phyloP scores from a whole-genome alignment of 2,113 vertebrate genomes.

The Nibea albiflora region DNA sequence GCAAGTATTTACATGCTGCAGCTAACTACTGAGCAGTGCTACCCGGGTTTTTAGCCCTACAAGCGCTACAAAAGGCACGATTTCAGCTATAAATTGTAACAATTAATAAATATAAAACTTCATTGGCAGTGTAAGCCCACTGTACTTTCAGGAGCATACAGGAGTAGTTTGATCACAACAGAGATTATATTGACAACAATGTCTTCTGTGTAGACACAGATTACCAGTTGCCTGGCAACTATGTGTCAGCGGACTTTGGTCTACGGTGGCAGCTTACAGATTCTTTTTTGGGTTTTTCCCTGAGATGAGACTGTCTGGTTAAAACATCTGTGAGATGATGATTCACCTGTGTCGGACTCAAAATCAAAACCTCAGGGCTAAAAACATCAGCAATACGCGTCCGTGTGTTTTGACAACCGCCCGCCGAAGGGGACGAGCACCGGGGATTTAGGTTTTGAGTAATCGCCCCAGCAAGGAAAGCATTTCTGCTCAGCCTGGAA shows the following conservation, averaged over 20 bases:
- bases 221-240: constrained; percentile 51
- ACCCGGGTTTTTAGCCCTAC: background rate
- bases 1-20: constrained; percentile 1
- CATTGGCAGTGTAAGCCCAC: background rate
- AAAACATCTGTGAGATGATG: constrained; percentile 56
- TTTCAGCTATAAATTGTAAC: background rate
- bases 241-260: constrained; percentile 47
- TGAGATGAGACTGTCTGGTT: constrained; percentile 27
- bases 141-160: background rate
- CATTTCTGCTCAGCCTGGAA: constrained; percentile 40
- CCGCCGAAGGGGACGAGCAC: constrained; percentile 7
- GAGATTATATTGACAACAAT: background rate
- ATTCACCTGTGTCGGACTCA: constrained; percentile 48
- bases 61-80: background rate
- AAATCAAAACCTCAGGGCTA: constrained; percentile 49
- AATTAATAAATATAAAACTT: background rate
- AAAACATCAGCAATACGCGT: constrained; percentile 33
- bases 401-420: constrained; percentile 25
- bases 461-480: constrained; percentile 38
- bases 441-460: constrained; percentile 41
- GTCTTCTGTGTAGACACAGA: constrained; percentile 7
- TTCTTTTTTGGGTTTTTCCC: constrained; percentile 42
- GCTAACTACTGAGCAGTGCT: background rate
- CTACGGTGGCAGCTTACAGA: background rate
- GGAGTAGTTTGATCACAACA: constrained; percentile 1